phyloP scores from a whole-genome alignment of 2,888 invertebrate species.

The Nomada ferruginata region DNA sequence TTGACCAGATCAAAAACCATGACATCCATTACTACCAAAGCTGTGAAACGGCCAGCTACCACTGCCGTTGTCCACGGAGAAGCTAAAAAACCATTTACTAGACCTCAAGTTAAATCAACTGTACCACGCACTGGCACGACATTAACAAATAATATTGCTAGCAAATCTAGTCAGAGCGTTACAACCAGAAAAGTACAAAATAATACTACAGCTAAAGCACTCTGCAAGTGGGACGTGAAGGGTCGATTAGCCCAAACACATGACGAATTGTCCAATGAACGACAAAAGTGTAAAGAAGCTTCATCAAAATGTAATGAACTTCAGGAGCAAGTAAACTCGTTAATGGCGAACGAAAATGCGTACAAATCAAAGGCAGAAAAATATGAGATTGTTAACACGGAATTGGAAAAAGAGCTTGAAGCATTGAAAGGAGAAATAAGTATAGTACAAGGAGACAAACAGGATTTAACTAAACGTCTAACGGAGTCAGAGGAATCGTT shows the following conservation, averaged over 20 bases:
- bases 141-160: constrained; percentile 28
- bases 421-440: constrained; percentile 85
- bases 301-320: constrained; percentile 68
- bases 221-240: constrained; percentile 81
- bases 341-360: constrained; percentile 65
- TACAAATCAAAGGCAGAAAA: constrained; percentile 70
- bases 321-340: constrained; percentile 65
- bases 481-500: constrained; percentile 85
- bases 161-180: constrained; percentile 71
- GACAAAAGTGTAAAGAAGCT: constrained; percentile 89
- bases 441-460: constrained; percentile 84
- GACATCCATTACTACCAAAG: constrained; percentile 65
- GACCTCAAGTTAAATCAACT: constrained; percentile 56
- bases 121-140: constrained; percentile 73
- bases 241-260: constrained; percentile 79
- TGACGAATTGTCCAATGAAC: constrained; percentile 87
- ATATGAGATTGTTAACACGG: constrained; percentile 77
- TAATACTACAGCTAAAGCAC: constrained; percentile 63
- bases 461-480: constrained; percentile 70
- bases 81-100: constrained; percentile 72
- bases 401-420: constrained; percentile 87
- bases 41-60: constrained; percentile 74
- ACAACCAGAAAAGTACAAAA: constrained; percentile 49
- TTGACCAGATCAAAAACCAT: constrained; percentile 73
- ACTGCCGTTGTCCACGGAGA: constrained; percentile 58